Evolutionary conservation across 2,888 invertebrate species (phyloP).

Genomic region (Drosophila multiciliata): DNA sequence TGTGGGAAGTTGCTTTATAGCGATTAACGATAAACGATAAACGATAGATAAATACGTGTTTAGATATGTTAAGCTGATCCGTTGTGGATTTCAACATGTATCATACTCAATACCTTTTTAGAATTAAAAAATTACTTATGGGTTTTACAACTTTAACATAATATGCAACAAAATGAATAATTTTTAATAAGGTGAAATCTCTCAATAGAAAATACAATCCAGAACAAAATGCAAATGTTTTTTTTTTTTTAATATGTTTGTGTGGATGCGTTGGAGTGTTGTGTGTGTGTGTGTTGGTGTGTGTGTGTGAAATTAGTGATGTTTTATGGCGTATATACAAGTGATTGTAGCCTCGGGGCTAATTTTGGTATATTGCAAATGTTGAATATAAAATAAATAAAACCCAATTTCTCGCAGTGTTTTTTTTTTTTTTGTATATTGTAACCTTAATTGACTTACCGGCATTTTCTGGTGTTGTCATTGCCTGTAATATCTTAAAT

Average conservation of each 20-base stretch:
- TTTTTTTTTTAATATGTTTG: slow-evolving; percentile 5
- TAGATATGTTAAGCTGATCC: slow-evolving; percentile 7
- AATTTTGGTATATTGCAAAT: slow-evolving; percentile 4
- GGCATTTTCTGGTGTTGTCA: slow-evolving; percentile 89
- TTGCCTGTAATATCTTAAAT: slow-evolving; percentile 91
- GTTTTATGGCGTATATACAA: slow-evolving; percentile 64
- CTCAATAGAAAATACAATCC: slow-evolving; percentile 56
- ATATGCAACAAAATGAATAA: slow-evolving; percentile 31
- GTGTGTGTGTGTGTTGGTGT: slow-evolving; percentile 19
- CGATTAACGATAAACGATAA: not conserved
- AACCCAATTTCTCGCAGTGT: slow-evolving; percentile 14
- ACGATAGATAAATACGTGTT: not conserved
- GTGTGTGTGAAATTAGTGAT: slow-evolving; percentile 42
- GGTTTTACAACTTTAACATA: slow-evolving; percentile 2
- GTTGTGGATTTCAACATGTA: slow-evolving; percentile 35
- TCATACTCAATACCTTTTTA: slow-evolving; percentile 13
- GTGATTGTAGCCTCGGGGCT: slow-evolving; percentile 13
- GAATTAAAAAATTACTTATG: slow-evolving; percentile 6
- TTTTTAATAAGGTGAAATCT: slow-evolving; percentile 80
- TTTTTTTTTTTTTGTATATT: not conserved
- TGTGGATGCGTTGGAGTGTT: slow-evolving; percentile 12
- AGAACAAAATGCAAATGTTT: slow-evolving; percentile 46
- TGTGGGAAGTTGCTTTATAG: not conserved
- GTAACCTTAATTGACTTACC: slow-evolving; percentile 85
- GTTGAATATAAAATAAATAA: slow-evolving; percentile 5